Base-by-base conservation (phyloP, 2,888 invertebrate genomes). In the Mantis religiosa region DNA sequence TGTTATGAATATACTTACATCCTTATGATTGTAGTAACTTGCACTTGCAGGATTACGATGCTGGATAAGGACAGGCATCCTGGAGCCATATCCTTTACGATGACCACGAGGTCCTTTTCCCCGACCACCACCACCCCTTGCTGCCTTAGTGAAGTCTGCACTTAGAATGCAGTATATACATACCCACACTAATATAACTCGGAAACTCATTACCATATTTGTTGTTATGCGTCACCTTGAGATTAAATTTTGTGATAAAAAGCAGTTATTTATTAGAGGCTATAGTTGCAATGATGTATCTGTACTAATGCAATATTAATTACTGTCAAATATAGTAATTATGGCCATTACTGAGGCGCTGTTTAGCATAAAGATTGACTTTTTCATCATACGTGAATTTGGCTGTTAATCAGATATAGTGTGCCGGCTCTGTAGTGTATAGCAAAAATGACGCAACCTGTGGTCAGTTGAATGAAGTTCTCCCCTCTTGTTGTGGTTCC, bases 1-100 rank as follows among this genome's bases (percentile, higher is more conserved):
- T 34, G 28, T 85, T 34, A 34, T 34, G 34, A 41, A 9, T 41
- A 41, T 90, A 94, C 95, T 94, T 93, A 96, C 96, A 91, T 96
- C 95, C 92, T 95, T 95, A 91, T 96, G 94, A 90, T 95, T 95
- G 91, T 96, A 96, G 92, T 96, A 96, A 91, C 94, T 94, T 9
- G 94, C 93, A 88, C 95, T 94, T 28, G 95, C 94, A 9, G 94
- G 94, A 92, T 94, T 95, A 89, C 94, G 93, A 92, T 95, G 94
- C 89, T 94, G 94, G 90, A 95, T 95, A 81, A 94, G 93, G 88
- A 95, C 94, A 0, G 95, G 95, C 92, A 95, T 94, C 84, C 94
- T 92, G 12, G 94, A 94, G 88, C 94, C 94, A 91, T 93, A 94
- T 41, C 92, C 92, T 87, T 92, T 91, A 86, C 90, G 41, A 71